A percentile compares a stretch with the other conserved stretches of the same genome.
Conservation (phyloP, 2,888 invertebrate genomes). For the Drosophila testacea region DNA sequence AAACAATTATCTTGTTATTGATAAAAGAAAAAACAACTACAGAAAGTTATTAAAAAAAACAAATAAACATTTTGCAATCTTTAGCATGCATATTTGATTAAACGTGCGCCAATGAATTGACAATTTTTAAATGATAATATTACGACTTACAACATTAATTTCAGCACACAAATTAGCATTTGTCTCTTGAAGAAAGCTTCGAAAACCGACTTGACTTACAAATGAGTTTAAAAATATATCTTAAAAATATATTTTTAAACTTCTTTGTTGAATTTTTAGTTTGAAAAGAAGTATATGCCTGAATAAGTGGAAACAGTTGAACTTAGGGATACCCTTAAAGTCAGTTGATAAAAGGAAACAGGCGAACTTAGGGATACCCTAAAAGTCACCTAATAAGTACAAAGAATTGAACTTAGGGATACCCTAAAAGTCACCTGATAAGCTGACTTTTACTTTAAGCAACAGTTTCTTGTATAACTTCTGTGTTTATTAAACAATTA, state of each 20-base stretch:
- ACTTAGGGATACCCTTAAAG: conserved; percentile 2
- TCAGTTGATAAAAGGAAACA: background rate
- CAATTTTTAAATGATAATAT: conserved; percentile 23
- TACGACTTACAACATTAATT: conserved; percentile 13
- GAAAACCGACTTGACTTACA: background rate
- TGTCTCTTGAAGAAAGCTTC: background rate
- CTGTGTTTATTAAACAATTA: conserved; percentile 12
- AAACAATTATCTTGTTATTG: conserved; percentile 68
- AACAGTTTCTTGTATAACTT: conserved; percentile 9
- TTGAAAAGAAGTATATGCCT: background rate
- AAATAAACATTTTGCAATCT: conserved; percentile 14
- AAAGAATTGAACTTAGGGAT: no score
- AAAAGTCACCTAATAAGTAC: background rate
- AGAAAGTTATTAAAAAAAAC: background rate
- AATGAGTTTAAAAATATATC: conserved; percentile 5
- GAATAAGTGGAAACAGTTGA: background rate
- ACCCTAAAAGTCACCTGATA: background rate
- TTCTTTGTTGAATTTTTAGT: conserved; percentile 1
- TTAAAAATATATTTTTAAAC: conserved; percentile 23
- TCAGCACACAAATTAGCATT: background rate
- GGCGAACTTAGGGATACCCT: background rate
- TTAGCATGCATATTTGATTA: conserved; percentile 35
- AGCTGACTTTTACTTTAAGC: background rate
- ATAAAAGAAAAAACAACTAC: conserved; percentile 34
- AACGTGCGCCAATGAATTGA: conserved; percentile 39